These are phyloP conservation scores for Ctenopoma kingsleyae DNA, from an alignment of 2,797 vertebrate genomes.

Conservation along the genomic window DNA sequence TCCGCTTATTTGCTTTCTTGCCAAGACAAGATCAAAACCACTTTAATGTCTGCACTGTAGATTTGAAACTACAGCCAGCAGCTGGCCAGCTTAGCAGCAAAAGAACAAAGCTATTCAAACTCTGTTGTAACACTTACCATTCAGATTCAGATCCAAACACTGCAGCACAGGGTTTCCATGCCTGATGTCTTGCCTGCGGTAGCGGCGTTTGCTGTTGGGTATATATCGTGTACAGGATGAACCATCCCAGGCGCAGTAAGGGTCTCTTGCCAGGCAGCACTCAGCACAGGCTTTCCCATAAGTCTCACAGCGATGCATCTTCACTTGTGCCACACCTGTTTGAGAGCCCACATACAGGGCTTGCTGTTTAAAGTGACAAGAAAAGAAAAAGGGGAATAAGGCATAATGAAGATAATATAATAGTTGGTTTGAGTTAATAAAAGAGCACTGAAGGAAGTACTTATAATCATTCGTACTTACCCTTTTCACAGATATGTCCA, in stretches of 20 bases:
- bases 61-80: not conserved
- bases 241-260: slow-evolving; percentile 95
- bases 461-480: slow-evolving; percentile 76
- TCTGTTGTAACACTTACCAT: slow-evolving; percentile 78
- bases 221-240: slow-evolving; percentile 86
- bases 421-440: not conserved
- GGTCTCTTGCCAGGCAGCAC: slow-evolving; percentile 95
- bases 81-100: not conserved
- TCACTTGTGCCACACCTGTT: slow-evolving; percentile 88
- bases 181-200: slow-evolving; percentile 88
- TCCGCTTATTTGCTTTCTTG: not conserved
- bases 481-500: slow-evolving; percentile 96
- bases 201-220: slow-evolving; percentile 87
- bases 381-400: slow-evolving; percentile 36
- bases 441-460: not conserved
- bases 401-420: not conserved
- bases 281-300: slow-evolving; percentile 94
- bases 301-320: slow-evolving; percentile 90
- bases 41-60: too few species aligned
- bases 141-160: slow-evolving; percentile 90
- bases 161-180: slow-evolving; percentile 90
- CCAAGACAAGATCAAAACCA: not conserved
- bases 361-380: slow-evolving; percentile 83
- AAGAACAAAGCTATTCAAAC: not conserved
- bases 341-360: slow-evolving; percentile 89